A percentile compares a stretch with the other conserved stretches of the same genome.
phyloP scores from a whole-genome alignment of 1,140 invertebrate genomes.

The Octopus bimaculoides region DNA sequence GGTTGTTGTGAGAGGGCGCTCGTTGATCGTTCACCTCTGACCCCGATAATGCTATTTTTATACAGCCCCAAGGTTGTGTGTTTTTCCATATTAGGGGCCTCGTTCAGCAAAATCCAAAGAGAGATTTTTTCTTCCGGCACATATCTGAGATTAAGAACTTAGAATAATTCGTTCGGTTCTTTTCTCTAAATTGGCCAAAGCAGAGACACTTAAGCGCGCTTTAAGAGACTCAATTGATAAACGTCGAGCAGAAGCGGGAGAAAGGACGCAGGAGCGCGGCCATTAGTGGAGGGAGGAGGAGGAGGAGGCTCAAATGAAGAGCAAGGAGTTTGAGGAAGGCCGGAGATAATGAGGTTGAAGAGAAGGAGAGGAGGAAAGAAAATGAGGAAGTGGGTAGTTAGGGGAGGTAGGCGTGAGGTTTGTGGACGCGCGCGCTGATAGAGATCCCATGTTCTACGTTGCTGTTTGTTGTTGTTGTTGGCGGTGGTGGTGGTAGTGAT shows the following conservation, averaged over 20 bases:
- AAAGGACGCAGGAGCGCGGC: background rate
- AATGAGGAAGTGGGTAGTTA: background rate
- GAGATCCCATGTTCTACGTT: too few relatives aligned
- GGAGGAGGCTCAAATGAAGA: background rate
- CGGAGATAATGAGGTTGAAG: background rate
- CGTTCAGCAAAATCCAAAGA: background rate
- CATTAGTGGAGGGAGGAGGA: background rate
- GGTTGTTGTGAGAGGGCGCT: background rate
- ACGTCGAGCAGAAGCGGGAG: background rate
- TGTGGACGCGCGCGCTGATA: too few relatives aligned
- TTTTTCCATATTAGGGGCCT: background rate
- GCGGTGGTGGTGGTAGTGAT: too few relatives aligned
- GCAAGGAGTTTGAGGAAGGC: background rate
- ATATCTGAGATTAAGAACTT: constrained; percentile 10
- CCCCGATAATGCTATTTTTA: constrained; percentile 12
- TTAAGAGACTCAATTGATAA: constrained; percentile 8
- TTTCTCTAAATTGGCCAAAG: constrained; percentile 9
- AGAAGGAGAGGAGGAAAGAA: background rate
- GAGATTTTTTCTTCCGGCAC: background rate
- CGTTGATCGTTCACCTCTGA: constrained; percentile 1
- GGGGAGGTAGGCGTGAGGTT: too few relatives aligned
- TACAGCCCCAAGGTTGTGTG: background rate
- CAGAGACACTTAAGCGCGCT: constrained; percentile 10
- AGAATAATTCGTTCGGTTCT: constrained; percentile 8
- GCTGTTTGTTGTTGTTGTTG: too few relatives aligned